Evolutionary conservation across 2,113 vertebrate genomes (phyloP), one percentile per base, ranked within the genome.

Genomic region (Felis chaus): DNA sequence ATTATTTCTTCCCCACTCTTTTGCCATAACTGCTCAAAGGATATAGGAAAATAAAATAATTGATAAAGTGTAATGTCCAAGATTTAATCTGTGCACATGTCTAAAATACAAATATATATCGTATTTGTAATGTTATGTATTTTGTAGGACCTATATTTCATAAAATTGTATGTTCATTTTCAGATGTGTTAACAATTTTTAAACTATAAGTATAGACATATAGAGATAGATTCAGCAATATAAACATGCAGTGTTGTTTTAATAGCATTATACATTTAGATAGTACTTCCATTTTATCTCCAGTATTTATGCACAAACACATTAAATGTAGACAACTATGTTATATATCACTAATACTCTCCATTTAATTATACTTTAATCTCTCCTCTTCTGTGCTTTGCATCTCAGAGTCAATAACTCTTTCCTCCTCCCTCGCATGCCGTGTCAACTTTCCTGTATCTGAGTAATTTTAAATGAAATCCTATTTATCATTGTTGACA

Each of bases 331-430:
- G 93, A 76, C 29, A 97, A 82, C 66, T 53, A 90, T 71, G 53
- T 76, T 92, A 93, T 97, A 69, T 95, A 97, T 95, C 66, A 91
- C 69, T 80, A 97, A 96, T 95, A 90, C 19, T 94, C 89, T 95
- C 88, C 21, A 79, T 96, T 97, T 98, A 92, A 82, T 96, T 98
- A 96, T 93, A 91, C 81, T 97, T 98, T 98, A 78, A 83, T 86
- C 41, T 90, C 10, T 97, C 33, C 95, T 45, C 16, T 25, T 91
- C 87, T 94, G 36, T 94, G 74, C 55, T 98, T 82, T 98, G 10
- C 19, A 95, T 92, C 65, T 98, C 76, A 90, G 29, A 97, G 65
- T 94, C 87, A 96, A 45, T 98, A 97, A 97, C 3, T 78, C 91
- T 97, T 97, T 96, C 66, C 19, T 98, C 65, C 68, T 27, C 65